These are phyloP conservation scores for Macrobrachium rosenbergii DNA, from an alignment of 1,140 invertebrate species.

Conservation along the genomic window DNA sequence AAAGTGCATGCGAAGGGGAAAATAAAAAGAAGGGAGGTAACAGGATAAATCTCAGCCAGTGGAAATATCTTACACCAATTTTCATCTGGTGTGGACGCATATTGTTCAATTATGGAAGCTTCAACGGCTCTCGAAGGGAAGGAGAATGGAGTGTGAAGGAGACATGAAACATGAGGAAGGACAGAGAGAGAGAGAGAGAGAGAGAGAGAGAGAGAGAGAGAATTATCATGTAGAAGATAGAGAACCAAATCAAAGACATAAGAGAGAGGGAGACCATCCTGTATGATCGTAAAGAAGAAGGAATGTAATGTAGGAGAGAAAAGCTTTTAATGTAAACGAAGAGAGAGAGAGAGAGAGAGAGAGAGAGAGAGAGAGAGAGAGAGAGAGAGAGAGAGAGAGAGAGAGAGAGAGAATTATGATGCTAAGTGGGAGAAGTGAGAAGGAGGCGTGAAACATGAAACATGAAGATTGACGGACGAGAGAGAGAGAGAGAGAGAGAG, in stretches of 20 bases:
- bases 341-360: not conserved
- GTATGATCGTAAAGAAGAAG: too few species aligned
- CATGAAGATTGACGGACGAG: too few species aligned
- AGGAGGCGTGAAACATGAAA: not conserved
- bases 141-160: not conserved
- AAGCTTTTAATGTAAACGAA: too few species aligned
- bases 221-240: too few species aligned
- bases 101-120: not conserved
- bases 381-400: not conserved
- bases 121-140: not conserved
- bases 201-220: not conserved
- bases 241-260: too few species aligned
- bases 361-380: not conserved
- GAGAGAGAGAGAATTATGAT: not conserved
- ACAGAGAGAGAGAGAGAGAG: not conserved
- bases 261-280: too few species aligned
- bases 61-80: not conserved
- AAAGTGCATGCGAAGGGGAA: not conserved
- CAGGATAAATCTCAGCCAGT: not conserved
- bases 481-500: too few species aligned
- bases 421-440: not conserved
- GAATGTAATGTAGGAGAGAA: too few species aligned
- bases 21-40: not conserved
- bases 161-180: not conserved
- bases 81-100: too few species aligned